Percentiles rank a stretch among this genome's conserved stretches.
These are phyloP conservation scores for Drosophila melanogaster DNA, from an alignment of 1,140 invertebrate species.

Conservation along the genomic window Release_6_plus_ISO1_MT NC_004354.4:5230501-5231000, in stretches of 20 bases:
- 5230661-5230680: slow-evolving; percentile 16
- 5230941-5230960: slow-evolving; percentile 62
- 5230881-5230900: slow-evolving; percentile 41
- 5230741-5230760: slow-evolving; percentile 22
- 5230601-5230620: too few species aligned
- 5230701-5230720: slow-evolving; percentile 17
- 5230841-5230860: slow-evolving; percentile 13
- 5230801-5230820: slow-evolving; percentile 42
- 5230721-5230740: slow-evolving; percentile 33
- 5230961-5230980: slow-evolving; percentile 73
- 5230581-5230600: too few species aligned
- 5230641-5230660: slow-evolving; percentile 15
- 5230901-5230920: slow-evolving; percentile 39
- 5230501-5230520: too few species aligned
- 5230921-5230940: slow-evolving; percentile 43
- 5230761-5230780: slow-evolving; percentile 5
- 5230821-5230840: slow-evolving; percentile 35
- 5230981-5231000: slow-evolving; percentile 74
- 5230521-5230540: too few species aligned
- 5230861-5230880: slow-evolving; percentile 38
- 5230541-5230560: too few species aligned
- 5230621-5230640: too few species aligned
- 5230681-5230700: neutral
- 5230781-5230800: slow-evolving; percentile 32
- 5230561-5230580: too few species aligned